phyloP scores from a whole-genome alignment of 2,888 invertebrate species.

The Leistus spinibarbis region DNA sequence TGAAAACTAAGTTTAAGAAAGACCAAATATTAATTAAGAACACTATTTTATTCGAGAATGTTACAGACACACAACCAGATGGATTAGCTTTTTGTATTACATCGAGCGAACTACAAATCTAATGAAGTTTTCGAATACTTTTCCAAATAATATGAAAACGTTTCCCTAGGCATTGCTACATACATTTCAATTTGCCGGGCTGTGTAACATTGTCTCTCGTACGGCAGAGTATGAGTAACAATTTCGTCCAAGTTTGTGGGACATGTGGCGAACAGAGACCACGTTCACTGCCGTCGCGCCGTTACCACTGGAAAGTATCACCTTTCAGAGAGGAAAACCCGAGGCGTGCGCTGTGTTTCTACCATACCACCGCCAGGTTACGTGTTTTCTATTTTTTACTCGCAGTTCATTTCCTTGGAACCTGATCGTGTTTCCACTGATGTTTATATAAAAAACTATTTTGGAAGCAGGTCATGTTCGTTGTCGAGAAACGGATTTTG shows the following conservation, averaged over 20 bases:
- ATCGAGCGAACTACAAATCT: too few relatives aligned
- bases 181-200: background rate
- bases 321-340: conserved; percentile 7
- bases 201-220: background rate
- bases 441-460: conserved; percentile 24
- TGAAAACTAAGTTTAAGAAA: too few relatives aligned
- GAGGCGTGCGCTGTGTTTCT: background rate
- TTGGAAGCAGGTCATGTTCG: conserved; percentile 5
- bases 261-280: conserved; percentile 21
- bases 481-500: conserved; percentile 16
- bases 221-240: background rate
- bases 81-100: too few relatives aligned
- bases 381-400: conserved; percentile 29
- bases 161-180: background rate
- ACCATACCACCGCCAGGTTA: conserved; percentile 1
- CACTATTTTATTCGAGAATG: too few relatives aligned
- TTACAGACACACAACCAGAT: too few relatives aligned
- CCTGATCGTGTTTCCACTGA: conserved; percentile 16
- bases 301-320: conserved; percentile 18
- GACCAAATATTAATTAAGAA: too few relatives aligned
- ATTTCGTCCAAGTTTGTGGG: background rate
- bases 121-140: background rate
- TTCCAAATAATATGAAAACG: background rate
- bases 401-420: conserved; percentile 31
- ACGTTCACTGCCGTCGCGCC: background rate